Conservation (phyloP, 1,140 invertebrate genomes). For the Bathynomus jamesi region DNA sequence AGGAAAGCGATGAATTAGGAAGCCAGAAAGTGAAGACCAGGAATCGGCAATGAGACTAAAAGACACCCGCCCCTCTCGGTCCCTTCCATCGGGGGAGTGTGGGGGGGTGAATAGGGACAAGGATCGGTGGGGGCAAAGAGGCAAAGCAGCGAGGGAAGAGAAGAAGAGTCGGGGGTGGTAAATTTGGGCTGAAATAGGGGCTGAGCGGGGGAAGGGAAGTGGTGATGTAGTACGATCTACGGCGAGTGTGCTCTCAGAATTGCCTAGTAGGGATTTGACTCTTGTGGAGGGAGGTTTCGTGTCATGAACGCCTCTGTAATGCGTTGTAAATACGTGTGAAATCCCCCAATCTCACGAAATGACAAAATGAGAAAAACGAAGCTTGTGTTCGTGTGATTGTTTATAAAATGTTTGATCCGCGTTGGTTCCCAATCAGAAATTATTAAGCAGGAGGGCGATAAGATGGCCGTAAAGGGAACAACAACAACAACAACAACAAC, state of each 20-base stretch:
- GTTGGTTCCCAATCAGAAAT: too few species aligned
- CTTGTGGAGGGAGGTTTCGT: neutral
- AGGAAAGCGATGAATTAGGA: neutral
- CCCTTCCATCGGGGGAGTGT: neutral
- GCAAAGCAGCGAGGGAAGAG: neutral
- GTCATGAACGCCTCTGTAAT: too few species aligned
- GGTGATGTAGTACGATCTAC: neutral
- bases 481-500: too few species aligned
- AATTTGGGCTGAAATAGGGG: neutral
- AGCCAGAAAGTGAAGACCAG: neutral
- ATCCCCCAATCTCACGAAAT: too few species aligned
- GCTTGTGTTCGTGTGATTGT: too few species aligned
- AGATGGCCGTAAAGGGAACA: too few species aligned
- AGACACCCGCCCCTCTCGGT: neutral
- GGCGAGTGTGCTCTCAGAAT: neutral
- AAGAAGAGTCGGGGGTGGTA: neutral
- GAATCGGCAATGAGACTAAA: neutral
- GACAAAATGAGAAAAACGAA: too few species aligned
- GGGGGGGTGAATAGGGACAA: neutral
- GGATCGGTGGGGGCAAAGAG: neutral
- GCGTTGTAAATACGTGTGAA: too few species aligned
- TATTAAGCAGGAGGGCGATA: too few species aligned
- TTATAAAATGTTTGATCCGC: too few species aligned
- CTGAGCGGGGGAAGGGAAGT: neutral
- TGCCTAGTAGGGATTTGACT: neutral